Base-by-base conservation (phyloP, 2,797 vertebrate genomes). In the Fundulus diaphanus region DNA sequence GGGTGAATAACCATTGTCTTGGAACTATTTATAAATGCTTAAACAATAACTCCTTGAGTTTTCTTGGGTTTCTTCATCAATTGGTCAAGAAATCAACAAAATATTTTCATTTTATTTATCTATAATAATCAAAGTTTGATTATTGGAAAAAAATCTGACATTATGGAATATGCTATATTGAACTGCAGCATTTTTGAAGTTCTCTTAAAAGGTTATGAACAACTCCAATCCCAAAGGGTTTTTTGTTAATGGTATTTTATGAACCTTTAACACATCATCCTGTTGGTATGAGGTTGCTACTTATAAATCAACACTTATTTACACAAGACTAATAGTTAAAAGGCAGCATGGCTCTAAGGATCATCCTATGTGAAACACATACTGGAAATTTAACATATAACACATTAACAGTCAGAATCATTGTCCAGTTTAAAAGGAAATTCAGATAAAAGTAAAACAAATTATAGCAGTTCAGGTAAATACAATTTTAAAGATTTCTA, bases 1-100 rank as follows among this genome's bases (percentile, higher is more conserved):
- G 56, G 54, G 76, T 74, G 65, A 82, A 81, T 68, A 88, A 79
- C 88, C 83, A 85, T 86, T 90, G 84, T 87, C 59, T 87, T 80
- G 37, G 61, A 83, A 86, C 76, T 79, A 59, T 72, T 49, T 84
- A 73, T 68, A 24, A 75, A 44, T 31, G 48, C 5, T 49, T 49
- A 20, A 65, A 40, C 35, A 65, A 65, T 40, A 13, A 13, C 35
- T 40, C 11, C 3, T 61, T 35, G 18, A 22, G 18, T 61, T 61
- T 74, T 75, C 78, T 42, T 67, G 81, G 59, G 68, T 61, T 35
- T 80, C 54, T 78, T 49, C 1, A n/a, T 15, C 33, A 11, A 71
- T 74, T 48, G 9, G 35, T n/a, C 35, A 65, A 77, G 27, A 15
- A 75, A 79, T 74, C 1, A 59, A 13, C 7, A 6, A n/a, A 24